phyloP scores from a whole-genome alignment of 2,797 vertebrate species.

The Xiphorhynchus erythropygius region DNA sequence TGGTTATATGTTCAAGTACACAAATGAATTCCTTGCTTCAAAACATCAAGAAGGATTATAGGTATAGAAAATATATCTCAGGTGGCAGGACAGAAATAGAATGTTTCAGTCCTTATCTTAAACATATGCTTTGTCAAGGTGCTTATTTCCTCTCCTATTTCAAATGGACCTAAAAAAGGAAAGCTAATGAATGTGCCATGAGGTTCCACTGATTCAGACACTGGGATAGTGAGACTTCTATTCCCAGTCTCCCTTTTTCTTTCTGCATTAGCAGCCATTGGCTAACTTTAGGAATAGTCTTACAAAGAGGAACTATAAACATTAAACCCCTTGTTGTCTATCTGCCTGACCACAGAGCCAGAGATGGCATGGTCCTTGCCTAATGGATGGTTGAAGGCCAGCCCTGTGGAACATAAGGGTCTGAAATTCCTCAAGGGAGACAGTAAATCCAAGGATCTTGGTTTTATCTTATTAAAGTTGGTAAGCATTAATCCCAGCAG shows the following conservation, averaged over 20 bases:
- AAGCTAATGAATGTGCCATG: neutral
- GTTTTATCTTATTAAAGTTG: neutral
- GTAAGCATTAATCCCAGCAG: neutral
- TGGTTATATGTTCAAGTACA: neutral
- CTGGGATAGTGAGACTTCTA: neutral
- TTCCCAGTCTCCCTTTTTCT: neutral
- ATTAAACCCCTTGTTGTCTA: neutral
- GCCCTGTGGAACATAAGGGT: neutral
- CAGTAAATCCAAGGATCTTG: neutral
- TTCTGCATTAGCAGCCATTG: neutral
- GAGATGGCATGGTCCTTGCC: neutral
- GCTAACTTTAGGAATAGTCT: neutral
- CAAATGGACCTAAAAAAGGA: neutral
- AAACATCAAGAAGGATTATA: neutral
- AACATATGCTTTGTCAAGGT: neutral
- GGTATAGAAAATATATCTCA: neutral
- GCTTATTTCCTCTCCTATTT: neutral
- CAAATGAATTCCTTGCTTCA: neutral
- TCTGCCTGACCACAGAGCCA: neutral
- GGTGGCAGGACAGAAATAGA: neutral
- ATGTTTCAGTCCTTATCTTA: neutral
- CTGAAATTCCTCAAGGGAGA: neutral
- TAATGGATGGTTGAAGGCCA: neutral
- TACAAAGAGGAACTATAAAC: neutral
- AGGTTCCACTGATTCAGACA: neutral